phyloP scores from a whole-genome alignment of 2,797 vertebrate genomes.

The Spatula clypeata region DNA sequence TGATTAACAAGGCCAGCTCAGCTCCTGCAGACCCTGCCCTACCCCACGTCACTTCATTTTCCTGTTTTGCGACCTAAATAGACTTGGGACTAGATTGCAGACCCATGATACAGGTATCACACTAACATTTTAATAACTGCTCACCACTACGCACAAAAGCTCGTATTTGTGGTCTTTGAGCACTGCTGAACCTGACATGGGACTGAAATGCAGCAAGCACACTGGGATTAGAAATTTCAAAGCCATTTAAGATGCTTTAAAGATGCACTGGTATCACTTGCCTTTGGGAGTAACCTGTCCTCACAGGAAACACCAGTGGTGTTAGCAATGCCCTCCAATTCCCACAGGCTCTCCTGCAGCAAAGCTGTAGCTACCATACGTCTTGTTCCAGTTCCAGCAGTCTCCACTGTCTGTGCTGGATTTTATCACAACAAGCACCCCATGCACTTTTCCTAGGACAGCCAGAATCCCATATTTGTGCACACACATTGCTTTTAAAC shows the following conservation, averaged over 20 bases:
- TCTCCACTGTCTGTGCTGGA: neutral
- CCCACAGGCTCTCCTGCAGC: neutral
- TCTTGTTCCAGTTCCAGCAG: neutral
- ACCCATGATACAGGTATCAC: neutral
- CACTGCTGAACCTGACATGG: constrained; percentile 22
- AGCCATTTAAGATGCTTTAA: constrained; percentile 37
- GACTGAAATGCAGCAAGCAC: constrained; percentile 29
- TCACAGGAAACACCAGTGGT: neutral
- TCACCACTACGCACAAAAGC: constrained; percentile 5
- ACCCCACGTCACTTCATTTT: neutral
- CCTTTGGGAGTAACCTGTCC: constrained; percentile 23
- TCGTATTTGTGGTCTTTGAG: constrained; percentile 9
- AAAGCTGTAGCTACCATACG: neutral
- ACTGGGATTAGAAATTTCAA: constrained; percentile 57
- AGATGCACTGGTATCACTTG: neutral
- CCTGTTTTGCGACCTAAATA: constrained; percentile 5
- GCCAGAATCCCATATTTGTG: neutral
- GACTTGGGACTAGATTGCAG: constrained; percentile 6
- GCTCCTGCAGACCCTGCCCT: neutral
- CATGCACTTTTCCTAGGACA: neutral
- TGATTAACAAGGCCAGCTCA: neutral
- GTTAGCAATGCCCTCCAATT: neutral
- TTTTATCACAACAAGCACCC: neutral
- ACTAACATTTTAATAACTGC: neutral
- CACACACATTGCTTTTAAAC: neutral